Base-by-base conservation (phyloP, 2,888 invertebrate genomes). In the Lingula anatina region DNA sequence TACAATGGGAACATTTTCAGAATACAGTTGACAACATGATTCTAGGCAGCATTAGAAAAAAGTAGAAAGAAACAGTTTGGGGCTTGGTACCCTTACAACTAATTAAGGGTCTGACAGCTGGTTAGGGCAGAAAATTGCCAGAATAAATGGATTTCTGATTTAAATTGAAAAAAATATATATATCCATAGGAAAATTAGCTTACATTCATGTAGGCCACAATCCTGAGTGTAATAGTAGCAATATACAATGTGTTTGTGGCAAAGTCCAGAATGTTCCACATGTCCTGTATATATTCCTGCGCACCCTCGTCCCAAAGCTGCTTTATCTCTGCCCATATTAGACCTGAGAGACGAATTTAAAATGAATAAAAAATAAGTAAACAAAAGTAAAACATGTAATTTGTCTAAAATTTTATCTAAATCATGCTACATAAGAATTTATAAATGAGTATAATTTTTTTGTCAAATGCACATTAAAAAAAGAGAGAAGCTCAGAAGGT, bases 201-300 rank as follows among this genome's bases (percentile, higher is more conserved):
- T 81, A 93, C 96, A 85, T 93, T 90, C n/a, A 91, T 87, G 78
- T 93, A 94, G 15, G 96, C 93, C 26, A 97, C 93, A 51, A 95
- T 85, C 60, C 97, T 83, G 47, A 99, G 82, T 2, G 95, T 93
- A 47, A 96, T 90, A 0, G 97, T 97, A 48, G 96, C 94, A 56
- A 97, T 92, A 78, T 99, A 99, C 36, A 97, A 81, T 5, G 96
- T 93, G 80, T 97, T 97, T 54, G 97, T 97, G 60, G 96, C 91
- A 78, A 97, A 97, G 80, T 97, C 97, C 65, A 97, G 90, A 53
- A 97, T 94, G 79, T 99, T 97, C 97, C 97, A 97, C 94, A 97
- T 95, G 78, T 99, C 96, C 71, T 93, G 88, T 51, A 91, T 87
- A 80, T 97, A 99, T 75, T 96, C 95, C 70, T 92, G 89, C 51